These are phyloP conservation scores for Marisa cornuarietis DNA, from an alignment of 1,140 invertebrate genomes.

Conservation along the genomic window DNA sequence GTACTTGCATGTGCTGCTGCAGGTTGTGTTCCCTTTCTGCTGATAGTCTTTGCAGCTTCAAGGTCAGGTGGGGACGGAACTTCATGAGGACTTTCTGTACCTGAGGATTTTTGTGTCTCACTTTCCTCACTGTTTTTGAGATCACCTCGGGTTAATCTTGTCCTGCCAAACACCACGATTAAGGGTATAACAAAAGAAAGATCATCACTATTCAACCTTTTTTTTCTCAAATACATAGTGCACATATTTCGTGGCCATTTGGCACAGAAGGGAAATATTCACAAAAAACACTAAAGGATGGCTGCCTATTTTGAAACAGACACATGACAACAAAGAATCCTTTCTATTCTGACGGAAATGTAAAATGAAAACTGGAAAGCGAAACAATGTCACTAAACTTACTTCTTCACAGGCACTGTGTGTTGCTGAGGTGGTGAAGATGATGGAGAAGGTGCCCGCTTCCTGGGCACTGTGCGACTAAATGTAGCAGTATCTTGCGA, in stretches of 20 bases:
- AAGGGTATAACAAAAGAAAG: no score
- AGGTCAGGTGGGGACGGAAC: neutral
- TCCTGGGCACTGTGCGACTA: slow-evolving; percentile 6
- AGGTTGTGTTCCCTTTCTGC: neutral
- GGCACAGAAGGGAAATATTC: no score
- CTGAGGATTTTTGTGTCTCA: slow-evolving; percentile 10
- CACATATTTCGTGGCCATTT: no score
- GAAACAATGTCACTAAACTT: neutral
- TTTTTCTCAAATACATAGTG: no score
- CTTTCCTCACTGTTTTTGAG: slow-evolving; percentile 2
- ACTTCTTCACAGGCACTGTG: slow-evolving; percentile 14
- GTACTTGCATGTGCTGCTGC: neutral
- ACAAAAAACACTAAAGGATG: no score
- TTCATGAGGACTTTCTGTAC: slow-evolving; percentile 7
- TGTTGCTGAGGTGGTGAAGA: slow-evolving; percentile 10
- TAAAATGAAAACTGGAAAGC: no score
- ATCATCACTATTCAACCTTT: no score
- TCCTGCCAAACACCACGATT: neutral
- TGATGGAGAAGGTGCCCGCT: slow-evolving; percentile 1
- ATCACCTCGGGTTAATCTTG: slow-evolving; percentile 10
- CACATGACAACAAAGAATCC: no score
- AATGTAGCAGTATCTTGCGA: neutral
- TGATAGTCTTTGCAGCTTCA: neutral
- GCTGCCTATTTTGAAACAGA: no score
- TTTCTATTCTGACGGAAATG: no score